Base-by-base conservation (phyloP, 2,888 invertebrate species). In the Lasioglossum lativentre region DNA sequence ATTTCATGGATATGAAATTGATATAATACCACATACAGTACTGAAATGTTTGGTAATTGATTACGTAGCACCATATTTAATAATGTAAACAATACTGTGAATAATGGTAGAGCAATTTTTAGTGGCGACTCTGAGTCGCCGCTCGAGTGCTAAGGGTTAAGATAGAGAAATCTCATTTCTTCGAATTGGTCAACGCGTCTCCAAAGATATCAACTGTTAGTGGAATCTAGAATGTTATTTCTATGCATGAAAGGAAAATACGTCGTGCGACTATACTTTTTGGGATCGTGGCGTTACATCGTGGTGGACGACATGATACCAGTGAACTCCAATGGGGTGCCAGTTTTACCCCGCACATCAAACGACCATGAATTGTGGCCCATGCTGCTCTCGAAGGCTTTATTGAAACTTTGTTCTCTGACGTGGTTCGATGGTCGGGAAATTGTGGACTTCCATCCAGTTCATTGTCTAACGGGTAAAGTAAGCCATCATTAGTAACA, bases 231-330 rank as follows among this genome's bases (percentile, higher is more conserved):
- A 59, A 78, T n/a, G n/a, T n/a, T n/a, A n/a, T n/a, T 34, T 72
- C 4, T 23, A 27, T 68, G 38, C 1, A 27, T 78, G 34, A 4
- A 80, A 95, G 96, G 96, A 34, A 96, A 95, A 91, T 96, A 96
- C 87, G 86, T 95, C 1, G 94, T 96, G 3, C 93, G 96, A 1
- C 88, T 96, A 8, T 95, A 94, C 88, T 95, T 95, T 93, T 87
- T 96, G 94, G 96, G 96, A 14, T 90, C 92, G 27, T 96, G 96
- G 96, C 93, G 96, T 71, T 94, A 95, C 82, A 91, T 96, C 12
- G 90, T 93, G 16, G 94, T 96, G 1, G 96, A 96, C 88, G 96
- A 96, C 89, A 91, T 87, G 71, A 88, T 96, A 23, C 96, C 96
- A 1, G 82, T 96, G 3, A 95, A 96, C 88, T 73, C 84, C 12